phyloP scores from a whole-genome alignment of 1,140 invertebrate genomes.

The Latrodectus geometricus region DNA sequence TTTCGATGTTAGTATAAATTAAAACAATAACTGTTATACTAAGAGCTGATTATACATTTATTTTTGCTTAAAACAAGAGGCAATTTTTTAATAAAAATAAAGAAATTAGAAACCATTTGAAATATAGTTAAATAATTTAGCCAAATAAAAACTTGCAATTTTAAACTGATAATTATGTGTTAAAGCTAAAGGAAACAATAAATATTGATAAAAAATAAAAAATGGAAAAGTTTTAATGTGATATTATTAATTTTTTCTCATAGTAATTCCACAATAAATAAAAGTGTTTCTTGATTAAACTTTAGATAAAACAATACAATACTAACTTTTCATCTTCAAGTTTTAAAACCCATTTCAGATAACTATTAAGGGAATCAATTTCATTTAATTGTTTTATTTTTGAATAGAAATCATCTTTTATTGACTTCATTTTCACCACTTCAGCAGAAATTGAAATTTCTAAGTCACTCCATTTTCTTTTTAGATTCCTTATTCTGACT shows the following conservation, averaged over 20 bases:
- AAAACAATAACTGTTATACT: no score
- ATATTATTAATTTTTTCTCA: background rate
- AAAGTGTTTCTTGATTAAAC: background rate
- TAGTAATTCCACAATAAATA: background rate
- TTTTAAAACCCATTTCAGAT: conserved; percentile 76
- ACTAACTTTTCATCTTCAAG: conserved; percentile 75
- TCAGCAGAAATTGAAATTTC: background rate
- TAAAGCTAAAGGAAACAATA: background rate
- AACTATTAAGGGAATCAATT: conserved; percentile 75
- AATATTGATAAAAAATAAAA: background rate
- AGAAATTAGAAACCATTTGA: no score
- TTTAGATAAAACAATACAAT: background rate
- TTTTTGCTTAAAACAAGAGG: no score
- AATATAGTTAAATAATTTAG: background rate
- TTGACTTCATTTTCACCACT: conserved; percentile 10
- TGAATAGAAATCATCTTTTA: conserved; percentile 18
- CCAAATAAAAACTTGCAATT: background rate
- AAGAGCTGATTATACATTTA: no score
- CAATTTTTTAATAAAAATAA: no score
- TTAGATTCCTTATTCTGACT: conserved; percentile 18
- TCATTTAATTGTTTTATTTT: conserved; percentile 66
- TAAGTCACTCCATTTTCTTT: conserved; percentile 14
- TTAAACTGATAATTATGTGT: background rate
- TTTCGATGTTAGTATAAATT: no score
- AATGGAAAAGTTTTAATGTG: background rate